These are phyloP conservation scores for Gouania willdenowi DNA, from an alignment of 2,797 vertebrate genomes.

Conservation along the genomic window DNA sequence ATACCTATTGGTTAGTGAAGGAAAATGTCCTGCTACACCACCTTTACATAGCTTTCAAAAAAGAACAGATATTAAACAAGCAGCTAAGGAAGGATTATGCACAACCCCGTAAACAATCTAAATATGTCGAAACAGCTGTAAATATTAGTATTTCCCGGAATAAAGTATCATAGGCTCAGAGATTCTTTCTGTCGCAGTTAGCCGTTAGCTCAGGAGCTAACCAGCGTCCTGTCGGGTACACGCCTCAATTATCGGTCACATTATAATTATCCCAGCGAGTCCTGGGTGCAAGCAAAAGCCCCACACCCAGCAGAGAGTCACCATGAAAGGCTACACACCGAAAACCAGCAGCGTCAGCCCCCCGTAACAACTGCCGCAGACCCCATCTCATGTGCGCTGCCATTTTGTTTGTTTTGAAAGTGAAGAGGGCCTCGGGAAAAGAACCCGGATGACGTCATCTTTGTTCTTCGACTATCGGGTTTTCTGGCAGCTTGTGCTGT, in stretches of 20 bases:
- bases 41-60: too few species aligned
- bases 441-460: not conserved
- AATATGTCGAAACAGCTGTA: too few species aligned
- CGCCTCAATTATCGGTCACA: accelerated
- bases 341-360: constrained; percentile 20
- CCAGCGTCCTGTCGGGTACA: not conserved
- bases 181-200: constrained; percentile 1
- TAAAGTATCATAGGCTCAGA: too few species aligned
- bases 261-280: accelerated
- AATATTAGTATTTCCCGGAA: too few species aligned
- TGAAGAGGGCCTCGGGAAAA: constrained; percentile 32
- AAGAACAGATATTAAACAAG: too few species aligned
- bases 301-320: accelerated
- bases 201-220: too few species aligned
- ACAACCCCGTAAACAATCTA: too few species aligned
- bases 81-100: too few species aligned
- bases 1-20: too few species aligned
- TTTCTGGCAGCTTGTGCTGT: too few species aligned
- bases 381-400: constrained; percentile 68
- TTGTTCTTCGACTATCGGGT: too few species aligned
- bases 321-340: constrained; percentile 42
- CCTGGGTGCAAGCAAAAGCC: not conserved
- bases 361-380: constrained; percentile 44
- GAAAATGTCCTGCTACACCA: too few species aligned
- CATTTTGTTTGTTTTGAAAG: constrained; percentile 78